phyloP scores from a whole-genome alignment of 1,140 invertebrate species.

The Camponotus floridanus region DNA sequence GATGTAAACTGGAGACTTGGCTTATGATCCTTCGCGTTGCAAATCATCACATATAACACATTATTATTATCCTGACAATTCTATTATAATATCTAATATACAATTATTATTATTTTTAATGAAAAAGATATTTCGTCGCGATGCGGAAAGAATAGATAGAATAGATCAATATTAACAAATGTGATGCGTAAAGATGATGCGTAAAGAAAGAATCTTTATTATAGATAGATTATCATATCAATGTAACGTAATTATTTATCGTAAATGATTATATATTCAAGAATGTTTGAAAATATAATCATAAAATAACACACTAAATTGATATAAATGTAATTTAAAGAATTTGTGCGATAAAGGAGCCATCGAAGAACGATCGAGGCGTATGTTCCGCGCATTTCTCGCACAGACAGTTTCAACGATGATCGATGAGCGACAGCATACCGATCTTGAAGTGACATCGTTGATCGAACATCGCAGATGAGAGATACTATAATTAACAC shows the following conservation, averaged over 20 bases:
- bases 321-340: not conserved
- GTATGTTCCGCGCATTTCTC: not conserved
- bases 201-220: not conserved
- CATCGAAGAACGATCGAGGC: not conserved
- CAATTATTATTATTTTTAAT: not conserved
- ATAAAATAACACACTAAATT: not conserved
- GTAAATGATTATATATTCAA: not conserved
- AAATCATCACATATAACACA: not conserved
- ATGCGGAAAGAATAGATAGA: not conserved
- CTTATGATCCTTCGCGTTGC: slow-evolving; percentile 18
- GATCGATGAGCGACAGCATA: slow-evolving; percentile 64
- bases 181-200: not conserved
- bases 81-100: not conserved
- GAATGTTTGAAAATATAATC: not conserved
- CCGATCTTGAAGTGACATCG: slow-evolving; percentile 50
- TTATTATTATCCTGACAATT: slow-evolving; percentile 27
- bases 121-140: not conserved
- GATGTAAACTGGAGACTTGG: slow-evolving; percentile 71
- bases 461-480: slow-evolving; percentile 70
- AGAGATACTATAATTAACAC: slow-evolving; percentile 79
- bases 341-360: not conserved
- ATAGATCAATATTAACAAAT: slow-evolving; percentile 14
- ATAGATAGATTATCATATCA: not conserved
- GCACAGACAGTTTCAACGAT: slow-evolving; percentile 31
- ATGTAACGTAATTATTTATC: not conserved